Evolutionary conservation across 2,888 invertebrate species (phyloP).

Genomic region (Tenthredo mesomela): DNA sequence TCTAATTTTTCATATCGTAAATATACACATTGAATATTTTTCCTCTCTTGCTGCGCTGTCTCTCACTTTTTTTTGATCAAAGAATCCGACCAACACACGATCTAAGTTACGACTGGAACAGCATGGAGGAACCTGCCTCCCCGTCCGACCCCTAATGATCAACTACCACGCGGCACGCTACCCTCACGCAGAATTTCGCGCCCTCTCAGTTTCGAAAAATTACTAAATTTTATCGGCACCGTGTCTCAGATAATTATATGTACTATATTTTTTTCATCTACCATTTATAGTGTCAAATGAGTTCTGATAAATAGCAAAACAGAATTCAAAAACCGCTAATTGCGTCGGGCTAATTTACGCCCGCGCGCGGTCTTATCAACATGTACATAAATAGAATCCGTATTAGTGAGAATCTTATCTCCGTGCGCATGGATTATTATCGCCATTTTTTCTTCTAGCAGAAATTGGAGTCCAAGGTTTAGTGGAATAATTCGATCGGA

Average conservation of each 20-base stretch:
- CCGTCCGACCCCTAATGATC: conserved; percentile 34
- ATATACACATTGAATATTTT: background rate
- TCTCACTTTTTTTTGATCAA: background rate
- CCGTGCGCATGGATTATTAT: background rate
- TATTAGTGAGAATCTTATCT: background rate
- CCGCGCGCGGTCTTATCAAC: background rate
- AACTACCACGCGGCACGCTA: conserved; percentile 28
- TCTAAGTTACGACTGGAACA: background rate
- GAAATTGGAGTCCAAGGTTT: background rate
- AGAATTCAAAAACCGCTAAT: background rate
- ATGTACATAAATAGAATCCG: background rate
- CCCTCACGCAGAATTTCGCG: conserved; percentile 11
- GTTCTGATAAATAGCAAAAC: background rate
- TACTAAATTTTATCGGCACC: background rate
- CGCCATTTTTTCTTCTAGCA: background rate
- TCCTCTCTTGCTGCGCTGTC: background rate
- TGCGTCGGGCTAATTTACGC: background rate
- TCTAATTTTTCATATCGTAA: background rate
- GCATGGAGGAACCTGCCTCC: background rate
- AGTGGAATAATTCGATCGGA: background rate
- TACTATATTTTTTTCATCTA: background rate
- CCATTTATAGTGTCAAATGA: background rate
- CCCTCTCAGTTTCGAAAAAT: background rate
- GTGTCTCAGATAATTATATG: background rate
- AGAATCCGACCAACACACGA: background rate